phyloP scores from a whole-genome alignment of 2,797 vertebrate genomes.

The Anguilla megastoma region DNA sequence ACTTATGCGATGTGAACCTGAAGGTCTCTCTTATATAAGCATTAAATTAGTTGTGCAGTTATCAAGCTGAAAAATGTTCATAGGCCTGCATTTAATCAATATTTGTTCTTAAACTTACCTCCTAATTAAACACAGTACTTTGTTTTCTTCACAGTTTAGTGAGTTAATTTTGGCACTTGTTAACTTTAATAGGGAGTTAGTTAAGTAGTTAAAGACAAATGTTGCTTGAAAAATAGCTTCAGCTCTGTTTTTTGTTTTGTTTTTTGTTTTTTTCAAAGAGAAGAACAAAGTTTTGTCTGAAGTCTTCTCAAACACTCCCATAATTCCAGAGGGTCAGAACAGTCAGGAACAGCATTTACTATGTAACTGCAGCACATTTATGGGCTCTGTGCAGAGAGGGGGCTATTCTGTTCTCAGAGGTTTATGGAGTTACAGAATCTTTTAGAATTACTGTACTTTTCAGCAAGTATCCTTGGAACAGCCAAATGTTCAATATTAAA shows the following conservation, averaged over 20 bases:
- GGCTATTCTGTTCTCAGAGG: not conserved
- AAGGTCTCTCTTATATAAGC: not conserved
- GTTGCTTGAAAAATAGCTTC: not conserved
- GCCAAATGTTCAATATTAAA: not conserved
- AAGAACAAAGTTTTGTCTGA: not conserved
- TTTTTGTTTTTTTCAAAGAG: not conserved
- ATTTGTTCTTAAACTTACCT: not conserved
- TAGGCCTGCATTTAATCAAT: not conserved
- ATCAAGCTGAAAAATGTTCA: not conserved
- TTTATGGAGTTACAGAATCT: not conserved
- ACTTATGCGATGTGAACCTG: not conserved
- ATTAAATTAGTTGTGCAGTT: not conserved
- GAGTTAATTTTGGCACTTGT: not conserved
- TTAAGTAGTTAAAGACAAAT: not conserved
- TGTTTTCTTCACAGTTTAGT: not conserved
- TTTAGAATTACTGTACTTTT: not conserved
- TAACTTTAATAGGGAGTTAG: not conserved
- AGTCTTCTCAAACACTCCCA: not conserved
- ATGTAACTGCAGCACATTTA: not conserved
- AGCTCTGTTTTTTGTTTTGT: no score
- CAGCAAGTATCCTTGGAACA: not conserved
- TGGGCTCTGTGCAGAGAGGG: not conserved
- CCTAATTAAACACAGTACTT: not conserved
- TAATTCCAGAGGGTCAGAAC: conserved; percentile 1
- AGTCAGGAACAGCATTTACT: not conserved